Conservation (phyloP, 2,797 vertebrate genomes). For the Sciaenops ocellatus region DNA sequence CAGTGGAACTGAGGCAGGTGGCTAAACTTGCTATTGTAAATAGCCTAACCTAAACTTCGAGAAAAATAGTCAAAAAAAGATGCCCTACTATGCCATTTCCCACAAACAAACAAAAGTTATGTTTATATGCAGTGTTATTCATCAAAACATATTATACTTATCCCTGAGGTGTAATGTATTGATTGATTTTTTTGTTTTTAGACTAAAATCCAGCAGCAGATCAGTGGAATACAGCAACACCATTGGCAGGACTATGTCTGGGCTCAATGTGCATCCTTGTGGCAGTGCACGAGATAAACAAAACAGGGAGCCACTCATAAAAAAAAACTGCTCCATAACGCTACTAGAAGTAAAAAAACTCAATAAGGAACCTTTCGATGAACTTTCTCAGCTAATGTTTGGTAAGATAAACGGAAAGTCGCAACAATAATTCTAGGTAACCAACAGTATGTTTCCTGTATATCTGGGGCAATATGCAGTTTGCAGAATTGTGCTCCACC, state of each 20-base stretch:
- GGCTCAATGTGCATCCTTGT: too few relatives aligned
- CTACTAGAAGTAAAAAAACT: not conserved
- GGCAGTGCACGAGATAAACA: not conserved
- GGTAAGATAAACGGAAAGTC: not conserved
- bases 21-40: not conserved
- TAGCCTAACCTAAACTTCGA: not conserved
- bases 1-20: not conserved
- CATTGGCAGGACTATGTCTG: not conserved
- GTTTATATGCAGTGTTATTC: not conserved
- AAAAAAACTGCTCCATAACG: not conserved
- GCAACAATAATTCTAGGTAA: not conserved
- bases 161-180: not conserved
- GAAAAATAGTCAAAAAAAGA: not conserved
- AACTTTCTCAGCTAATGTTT: conserved; percentile 6
- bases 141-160: not conserved
- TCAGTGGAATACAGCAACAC: not conserved
- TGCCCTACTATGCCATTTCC: not conserved
- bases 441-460: not conserved
- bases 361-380: not conserved
- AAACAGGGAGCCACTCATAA: not conserved
- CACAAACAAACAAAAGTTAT: not conserved
- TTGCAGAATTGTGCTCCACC: conserved; percentile 24
- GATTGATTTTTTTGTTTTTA: not conserved
- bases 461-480: conserved; percentile 16
- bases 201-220: not conserved